Evolutionary conservation across 92 coral and sea anemone species (phyloP), one percentile per base, ranked within the genome.

Genomic region (Plumapathes pennacea): DNA sequence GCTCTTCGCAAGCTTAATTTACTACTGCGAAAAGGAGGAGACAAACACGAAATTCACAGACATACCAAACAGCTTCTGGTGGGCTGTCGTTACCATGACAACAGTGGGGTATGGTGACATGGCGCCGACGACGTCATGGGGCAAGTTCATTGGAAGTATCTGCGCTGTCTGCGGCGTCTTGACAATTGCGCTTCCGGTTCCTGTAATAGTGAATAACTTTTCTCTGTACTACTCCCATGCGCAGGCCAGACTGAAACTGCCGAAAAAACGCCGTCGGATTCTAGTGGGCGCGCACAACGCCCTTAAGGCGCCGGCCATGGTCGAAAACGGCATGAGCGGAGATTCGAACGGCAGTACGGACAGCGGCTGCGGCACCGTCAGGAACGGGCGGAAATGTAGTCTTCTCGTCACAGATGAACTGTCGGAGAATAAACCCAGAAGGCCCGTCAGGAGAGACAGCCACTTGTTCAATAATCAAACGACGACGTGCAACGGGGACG

Each of bases 11-110:
- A 88, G 90, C 18, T 54, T 88, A 23, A 94, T 94, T 13, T 94
- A 74, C 56, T 94, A 88, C 72, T 96, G 96, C 58, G 99, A 94
- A 54, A 85, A 77, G 31, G 99, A 89, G 53, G 54, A 49, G 0
- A 54, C 42, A 3, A 11, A 41, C 23, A 71, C 80, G 0, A 71
- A 76, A 46, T 94, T 94, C 62, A 79, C 89, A 42, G 80, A 94
- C 15, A 94, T 94, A 56, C 99, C 99, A 42, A 83, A 84, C 33
- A 81, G 92, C 13, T 94, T 94, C 66, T 94, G 99, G 99, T 94
- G 99, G 99, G 99, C 99, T 20, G 96, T 94, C 2, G 95, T 94
- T 43, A 94, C 99, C 67, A 94, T 94, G 99, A 94, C 99, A 32
- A 94, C 99, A 36, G 71, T 94, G 2, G 99, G 99, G 18, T 94